Evolutionary conservation across 2,888 invertebrate species (phyloP).

Genomic region (Scaptomyza cyrtandrae): DNA sequence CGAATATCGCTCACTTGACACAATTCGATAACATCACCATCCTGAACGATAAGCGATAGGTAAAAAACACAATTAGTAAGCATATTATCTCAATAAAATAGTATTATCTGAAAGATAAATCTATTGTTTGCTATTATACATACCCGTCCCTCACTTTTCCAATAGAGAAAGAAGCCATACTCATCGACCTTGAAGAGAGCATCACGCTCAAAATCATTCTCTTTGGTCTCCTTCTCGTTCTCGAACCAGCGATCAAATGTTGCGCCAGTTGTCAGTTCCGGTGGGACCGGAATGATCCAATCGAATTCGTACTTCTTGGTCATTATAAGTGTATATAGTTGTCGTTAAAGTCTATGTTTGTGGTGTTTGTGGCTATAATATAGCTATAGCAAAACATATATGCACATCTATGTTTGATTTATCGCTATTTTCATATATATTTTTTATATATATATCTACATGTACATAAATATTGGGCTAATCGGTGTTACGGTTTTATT

Average conservation of each 20-base stretch:
- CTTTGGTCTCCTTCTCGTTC: slow-evolving; percentile 92
- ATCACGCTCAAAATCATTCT: slow-evolving; percentile 92
- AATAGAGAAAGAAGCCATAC: slow-evolving; percentile 98
- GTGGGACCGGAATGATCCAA: slow-evolving; percentile 98
- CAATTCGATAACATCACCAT: slow-evolving; percentile 98
- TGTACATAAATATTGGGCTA: slow-evolving; percentile 2
- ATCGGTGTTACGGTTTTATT: slow-evolving; percentile 8
- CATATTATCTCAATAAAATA: background rate
- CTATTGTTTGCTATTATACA: slow-evolving; percentile 60
- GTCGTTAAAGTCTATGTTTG: slow-evolving; percentile 33
- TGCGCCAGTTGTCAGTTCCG: slow-evolving; percentile 91
- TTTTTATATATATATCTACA: background rate
- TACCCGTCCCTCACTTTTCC: slow-evolving; percentile 98
- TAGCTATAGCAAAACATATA: slow-evolving; percentile 42
- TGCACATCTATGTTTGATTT: slow-evolving; percentile 22
- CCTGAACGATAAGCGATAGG: slow-evolving; percentile 86
- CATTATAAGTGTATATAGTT: slow-evolving; percentile 86
- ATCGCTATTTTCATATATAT: background rate
- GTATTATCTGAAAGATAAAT: too few relatives aligned
- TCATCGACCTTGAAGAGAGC: slow-evolving; percentile 97
- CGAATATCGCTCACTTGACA: slow-evolving; percentile 99
- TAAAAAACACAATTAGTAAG: background rate
- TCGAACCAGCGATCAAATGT: slow-evolving; percentile 99
- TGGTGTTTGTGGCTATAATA: slow-evolving; percentile 43
- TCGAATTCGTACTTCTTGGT: slow-evolving; percentile 99